Base-by-base conservation (phyloP, 1,140 invertebrate species). In the Drosophila asahinai region DNA sequence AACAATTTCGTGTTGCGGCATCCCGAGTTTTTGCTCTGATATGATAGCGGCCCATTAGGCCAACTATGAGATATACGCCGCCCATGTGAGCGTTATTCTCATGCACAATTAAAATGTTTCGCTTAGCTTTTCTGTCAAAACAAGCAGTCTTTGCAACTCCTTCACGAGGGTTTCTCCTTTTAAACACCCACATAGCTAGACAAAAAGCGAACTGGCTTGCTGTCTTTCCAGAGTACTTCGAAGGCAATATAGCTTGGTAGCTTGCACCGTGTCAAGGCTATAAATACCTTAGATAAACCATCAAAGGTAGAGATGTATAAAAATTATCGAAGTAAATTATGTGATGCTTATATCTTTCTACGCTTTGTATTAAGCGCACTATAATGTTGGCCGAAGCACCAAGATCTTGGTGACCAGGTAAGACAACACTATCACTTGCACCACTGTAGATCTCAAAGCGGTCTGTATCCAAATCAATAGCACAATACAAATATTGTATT, bases 1-100 rank as follows among this genome's bases (percentile, higher is more conserved):
- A 93, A 80, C 94, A 93, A 33, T 94, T 77, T 68, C 93, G 55
- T 15, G 92, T 72, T 67, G 93, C 92, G 91, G 92, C 94, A 78
- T 93, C 92, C 78, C 86, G 84, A 67, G 83, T 93, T 86, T 92
- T 93, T 33, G 93, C 84, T 75, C 60, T 77, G 38, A 93, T 93
- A 76, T 89, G 77, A 81, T 94, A 93, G 51, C 92, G 82, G 6
- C 91, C 92, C 70, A 94, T 91, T 40, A 93, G 78, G 48, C 77
- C 91, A 74, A 94, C 93, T 66, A 94, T 27, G 25, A 27, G 25
- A 27, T 27, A 3, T 27, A 27, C 25, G 25, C 25, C 25, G 25
- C 25, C 25, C 25, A 27, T 27, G 25, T 27, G 27, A 27, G 27
- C 27, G 5, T 27, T 27, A 27, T 27, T 7, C 27, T 27, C 27